Base-by-base conservation (phyloP, 2,113 vertebrate genomes). In the Sardina pilchardus region DNA sequence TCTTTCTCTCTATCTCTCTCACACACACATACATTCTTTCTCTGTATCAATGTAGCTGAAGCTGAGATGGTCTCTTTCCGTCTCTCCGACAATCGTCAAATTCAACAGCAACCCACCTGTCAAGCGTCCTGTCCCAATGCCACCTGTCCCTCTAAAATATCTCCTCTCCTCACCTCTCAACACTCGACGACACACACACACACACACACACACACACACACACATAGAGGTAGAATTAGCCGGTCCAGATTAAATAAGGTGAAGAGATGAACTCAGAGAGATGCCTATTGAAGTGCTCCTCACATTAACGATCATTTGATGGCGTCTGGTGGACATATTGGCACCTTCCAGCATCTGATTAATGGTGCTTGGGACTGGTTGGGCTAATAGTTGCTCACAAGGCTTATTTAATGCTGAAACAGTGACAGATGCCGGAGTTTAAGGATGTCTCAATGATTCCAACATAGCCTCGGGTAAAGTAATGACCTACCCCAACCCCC, bases 261-360 rank as follows among this genome's bases (percentile, higher is more conserved):
- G 63, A 8, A 9, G 21, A 26, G 56, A n/a, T 63, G 63, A 71
- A 71, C 63, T 34, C 63, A 14, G 63, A 71, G 10, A 0, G 50
- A 53, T 19, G 24, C 63, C 92, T 91, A 94, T 94, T 92, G 89
- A 90, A 90, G 92, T 89, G 89, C 89, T 91, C 86, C 89, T 85
- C 86, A 89, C 90, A 91, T 90, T 94, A 94, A 94, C 94, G 92
- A 92, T 88, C 87, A 88, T 94, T 93, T 94, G 93, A 95, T 94
- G 91, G 92, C 91, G 89, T 90, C 90, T 85, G 85, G 89, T 92
- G 91, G 90, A 91, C 90, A 90, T 94, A 95, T 95, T 93, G 95
- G 94, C 94, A 94, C 91, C 85, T 90, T 90, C 90, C 93, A 89
- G 91, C 90, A 92, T 93, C 94, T 96, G 94, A 96, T 96, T 96